Conservation (phyloP, 2,113 vertebrate species). For the Mixornis gularis region DNA sequence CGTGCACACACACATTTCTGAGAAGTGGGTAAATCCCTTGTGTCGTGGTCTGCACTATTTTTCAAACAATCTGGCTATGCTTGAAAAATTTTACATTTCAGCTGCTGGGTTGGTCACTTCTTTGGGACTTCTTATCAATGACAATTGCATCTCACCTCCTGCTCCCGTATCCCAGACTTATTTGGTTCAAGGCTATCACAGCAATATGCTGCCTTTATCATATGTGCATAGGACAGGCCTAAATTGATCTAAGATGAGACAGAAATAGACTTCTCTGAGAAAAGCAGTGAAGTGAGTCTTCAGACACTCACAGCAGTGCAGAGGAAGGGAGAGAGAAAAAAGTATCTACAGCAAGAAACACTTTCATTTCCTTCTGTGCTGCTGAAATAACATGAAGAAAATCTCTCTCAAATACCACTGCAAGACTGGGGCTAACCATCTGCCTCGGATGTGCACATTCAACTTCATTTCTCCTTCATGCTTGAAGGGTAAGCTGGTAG, state of each 20-base stretch:
- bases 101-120: neutral
- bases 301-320: neutral
- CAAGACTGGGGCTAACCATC: neutral
- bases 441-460: neutral
- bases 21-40: neutral
- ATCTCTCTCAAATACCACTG: neutral
- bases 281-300: slow-evolving; percentile 51
- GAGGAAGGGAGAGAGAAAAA: slow-evolving; percentile 7
- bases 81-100: neutral
- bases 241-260: slow-evolving; percentile 33
- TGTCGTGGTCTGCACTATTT: neutral
- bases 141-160: neutral
- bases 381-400: slow-evolving; percentile 8
- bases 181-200: neutral
- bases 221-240: neutral
- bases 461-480: slow-evolving; percentile 30
- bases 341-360: slow-evolving; percentile 43
- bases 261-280: slow-evolving; percentile 54
- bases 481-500: neutral
- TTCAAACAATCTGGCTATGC: neutral
- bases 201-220: neutral
- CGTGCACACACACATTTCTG: accelerated
- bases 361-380: slow-evolving; percentile 57
- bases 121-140: neutral
- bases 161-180: neutral